Base-by-base conservation (phyloP, 2,797 vertebrate species). In the Ambastaia sidthimunki region DNA sequence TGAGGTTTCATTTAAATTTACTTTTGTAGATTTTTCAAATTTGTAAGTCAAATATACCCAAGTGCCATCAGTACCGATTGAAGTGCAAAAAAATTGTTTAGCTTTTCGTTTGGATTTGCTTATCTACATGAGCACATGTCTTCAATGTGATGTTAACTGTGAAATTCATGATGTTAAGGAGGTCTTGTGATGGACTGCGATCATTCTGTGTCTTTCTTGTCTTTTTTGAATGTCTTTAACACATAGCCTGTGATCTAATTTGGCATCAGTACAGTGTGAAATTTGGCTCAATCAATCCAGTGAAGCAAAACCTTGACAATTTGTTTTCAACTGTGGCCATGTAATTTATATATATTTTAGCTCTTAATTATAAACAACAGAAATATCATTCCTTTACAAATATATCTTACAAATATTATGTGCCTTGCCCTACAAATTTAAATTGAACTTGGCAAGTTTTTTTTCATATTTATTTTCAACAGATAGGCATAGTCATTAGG, bases 181-280 rank as follows among this genome's bases (percentile, higher is more conserved):
- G 13, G 52, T 72, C 52, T 41, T 72, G 19, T 72, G 70, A 23
- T 72, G 57, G n/a, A 37, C 52, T 41, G 28, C 21, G 31, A 55
- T 21, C 10, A 16, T 55, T 71, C 54, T 19, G 69, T 55, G 50
- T 34, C 34, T 21, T 11, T 57, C 19, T 57, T 12, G 9, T 57
- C 19, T 10, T 13, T 60, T n/a, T n/a, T n/a, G 3, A 19, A 55
- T 9, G 2, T 28, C 31, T 63, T 16, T 37, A n/a, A 34, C 16
- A 34, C 31, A 37, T 7, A 52, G 7, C 60, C 13, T 37, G 4
- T 54, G 73, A 44, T 3, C 23, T 63, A 63, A 3, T 74, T 63
- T 74, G 18, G 2, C 60, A 34, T 34, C 57, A 34, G 18, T 13
- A 31, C 50, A 13, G 15, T 65, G 28, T 28, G 28, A 28, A 28